Percentiles rank a stretch among this genome's conserved stretches.
Conservation (phyloP, 1,140 invertebrate genomes). For the Pseudomyrmex pallidus region DNA sequence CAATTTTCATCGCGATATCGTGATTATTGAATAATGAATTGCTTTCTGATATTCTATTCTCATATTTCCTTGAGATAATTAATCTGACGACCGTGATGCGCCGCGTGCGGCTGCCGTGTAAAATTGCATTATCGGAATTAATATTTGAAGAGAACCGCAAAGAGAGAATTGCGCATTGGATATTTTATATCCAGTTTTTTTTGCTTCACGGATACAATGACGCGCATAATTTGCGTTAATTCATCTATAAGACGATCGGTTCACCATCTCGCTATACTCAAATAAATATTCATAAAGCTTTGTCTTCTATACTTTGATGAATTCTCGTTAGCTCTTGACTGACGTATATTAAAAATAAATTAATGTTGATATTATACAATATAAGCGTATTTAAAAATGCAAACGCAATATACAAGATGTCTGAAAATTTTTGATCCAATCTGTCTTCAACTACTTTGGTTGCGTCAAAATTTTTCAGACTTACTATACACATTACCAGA, state of each 20-base stretch:
- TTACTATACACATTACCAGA: slow-evolving; percentile 4
- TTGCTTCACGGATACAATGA: slow-evolving; percentile 11
- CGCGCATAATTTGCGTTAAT: slow-evolving; percentile 36
- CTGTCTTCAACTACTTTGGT: too few relatives aligned
- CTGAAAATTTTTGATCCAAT: too few relatives aligned
- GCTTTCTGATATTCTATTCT: slow-evolving; percentile 12
- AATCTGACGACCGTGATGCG: slow-evolving; percentile 16
- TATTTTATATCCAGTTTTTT: slow-evolving; percentile 20
- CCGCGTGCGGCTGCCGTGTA: slow-evolving; percentile 14
- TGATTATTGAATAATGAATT: slow-evolving; percentile 27
- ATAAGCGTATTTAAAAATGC: slow-evolving; percentile 16
- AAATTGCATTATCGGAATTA: slow-evolving; percentile 44
- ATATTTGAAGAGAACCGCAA: slow-evolving; percentile 18
- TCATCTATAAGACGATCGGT: slow-evolving; percentile 2
- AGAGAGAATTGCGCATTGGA: neutral
- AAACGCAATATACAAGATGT: slow-evolving; percentile 3
- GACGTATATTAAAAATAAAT: slow-evolving; percentile 36
- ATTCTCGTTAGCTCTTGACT: neutral
- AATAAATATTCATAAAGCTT: slow-evolving; percentile 47
- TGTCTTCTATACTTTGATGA: neutral
- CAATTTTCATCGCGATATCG: neutral
- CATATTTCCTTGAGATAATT: slow-evolving; percentile 46
- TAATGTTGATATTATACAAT: slow-evolving; percentile 1
- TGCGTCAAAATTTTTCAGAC: too few relatives aligned
- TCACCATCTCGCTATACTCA: neutral